These are phyloP conservation scores for Orius laevigatus DNA, from an alignment of 1,140 invertebrate species.

Conservation along the genomic window DNA sequence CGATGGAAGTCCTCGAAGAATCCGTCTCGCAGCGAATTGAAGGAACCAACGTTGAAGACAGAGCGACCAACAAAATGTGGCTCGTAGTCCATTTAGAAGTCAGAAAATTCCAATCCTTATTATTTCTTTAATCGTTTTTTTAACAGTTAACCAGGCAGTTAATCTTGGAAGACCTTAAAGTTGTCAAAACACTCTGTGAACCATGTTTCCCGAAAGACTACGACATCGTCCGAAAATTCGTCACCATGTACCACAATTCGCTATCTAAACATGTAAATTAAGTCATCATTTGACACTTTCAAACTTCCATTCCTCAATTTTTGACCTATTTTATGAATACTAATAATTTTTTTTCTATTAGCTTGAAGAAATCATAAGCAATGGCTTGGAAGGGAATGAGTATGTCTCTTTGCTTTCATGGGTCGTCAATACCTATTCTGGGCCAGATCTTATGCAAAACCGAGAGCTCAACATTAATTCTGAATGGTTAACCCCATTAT, in stretches of 20 bases:
- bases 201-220: slow-evolving; percentile 94
- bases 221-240: slow-evolving; percentile 78
- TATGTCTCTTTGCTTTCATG: slow-evolving; percentile 87
- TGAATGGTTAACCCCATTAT: slow-evolving; percentile 46
- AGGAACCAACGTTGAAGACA: slow-evolving; percentile 82
- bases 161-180: slow-evolving; percentile 79
- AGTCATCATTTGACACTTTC: slow-evolving; percentile 11
- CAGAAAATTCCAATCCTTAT: background rate
- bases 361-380: slow-evolving; percentile 73
- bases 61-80: slow-evolving; percentile 89
- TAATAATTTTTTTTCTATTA: no score
- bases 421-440: slow-evolving; percentile 75
- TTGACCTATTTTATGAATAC: no score
- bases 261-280: slow-evolving; percentile 65
- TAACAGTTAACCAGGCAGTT: slow-evolving; percentile 63
- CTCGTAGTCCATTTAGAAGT: slow-evolving; percentile 50
- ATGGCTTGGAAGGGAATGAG: slow-evolving; percentile 87
- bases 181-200: slow-evolving; percentile 81
- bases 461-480: slow-evolving; percentile 71
- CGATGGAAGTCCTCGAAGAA: slow-evolving; percentile 65
- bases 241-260: slow-evolving; percentile 84
- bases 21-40: slow-evolving; percentile 71
- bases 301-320: no score
- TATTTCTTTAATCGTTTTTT: slow-evolving; percentile 13
- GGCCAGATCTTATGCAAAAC: slow-evolving; percentile 71